A percentile compares a stretch with the other conserved stretches of the same genome.
phyloP scores from a whole-genome alignment of 2,888 invertebrate genomes.

The Tineola bisselliella region DNA sequence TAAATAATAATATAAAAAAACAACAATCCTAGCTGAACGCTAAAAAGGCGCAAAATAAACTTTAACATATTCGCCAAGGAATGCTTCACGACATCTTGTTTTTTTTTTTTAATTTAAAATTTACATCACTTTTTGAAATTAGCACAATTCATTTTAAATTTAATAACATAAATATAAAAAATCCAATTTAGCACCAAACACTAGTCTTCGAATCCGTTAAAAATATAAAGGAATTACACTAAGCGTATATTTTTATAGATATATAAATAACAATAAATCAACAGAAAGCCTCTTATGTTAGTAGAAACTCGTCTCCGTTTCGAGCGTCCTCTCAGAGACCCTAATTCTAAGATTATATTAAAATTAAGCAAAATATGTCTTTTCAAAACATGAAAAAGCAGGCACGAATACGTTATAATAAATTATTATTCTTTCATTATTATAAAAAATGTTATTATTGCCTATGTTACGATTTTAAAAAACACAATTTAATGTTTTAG shows the following conservation, averaged over 20 bases:
- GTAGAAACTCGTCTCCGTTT: neutral
- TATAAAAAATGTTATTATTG: constrained; percentile 46
- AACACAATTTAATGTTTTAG: constrained; percentile 30
- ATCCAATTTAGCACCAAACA: constrained; percentile 63
- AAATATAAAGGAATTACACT: constrained; percentile 58
- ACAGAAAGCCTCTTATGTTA: constrained; percentile 52
- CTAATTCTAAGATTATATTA: neutral
- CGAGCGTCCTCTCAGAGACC: neutral
- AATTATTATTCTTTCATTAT: constrained; percentile 53
- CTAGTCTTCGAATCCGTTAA: constrained; percentile 64
- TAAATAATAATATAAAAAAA: constrained; percentile 30
- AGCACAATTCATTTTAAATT: constrained; percentile 27
- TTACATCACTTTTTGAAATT: constrained; percentile 37
- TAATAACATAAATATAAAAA: constrained; percentile 43
- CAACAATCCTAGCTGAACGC: constrained; percentile 50
- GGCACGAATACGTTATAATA: constrained; percentile 48
- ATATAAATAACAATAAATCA: constrained; percentile 60
- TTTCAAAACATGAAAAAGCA: constrained; percentile 49
- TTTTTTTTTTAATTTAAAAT: no score
- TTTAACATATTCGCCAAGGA: constrained; percentile 43
- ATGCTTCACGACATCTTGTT: constrained; percentile 47
- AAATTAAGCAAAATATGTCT: constrained; percentile 50
- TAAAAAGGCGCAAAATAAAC: constrained; percentile 51
- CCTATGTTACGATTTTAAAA: constrained; percentile 21
- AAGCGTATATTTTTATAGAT: constrained; percentile 64